Base-by-base conservation (phyloP, 2,797 vertebrate genomes). In the Zalophus californianus region DNA sequence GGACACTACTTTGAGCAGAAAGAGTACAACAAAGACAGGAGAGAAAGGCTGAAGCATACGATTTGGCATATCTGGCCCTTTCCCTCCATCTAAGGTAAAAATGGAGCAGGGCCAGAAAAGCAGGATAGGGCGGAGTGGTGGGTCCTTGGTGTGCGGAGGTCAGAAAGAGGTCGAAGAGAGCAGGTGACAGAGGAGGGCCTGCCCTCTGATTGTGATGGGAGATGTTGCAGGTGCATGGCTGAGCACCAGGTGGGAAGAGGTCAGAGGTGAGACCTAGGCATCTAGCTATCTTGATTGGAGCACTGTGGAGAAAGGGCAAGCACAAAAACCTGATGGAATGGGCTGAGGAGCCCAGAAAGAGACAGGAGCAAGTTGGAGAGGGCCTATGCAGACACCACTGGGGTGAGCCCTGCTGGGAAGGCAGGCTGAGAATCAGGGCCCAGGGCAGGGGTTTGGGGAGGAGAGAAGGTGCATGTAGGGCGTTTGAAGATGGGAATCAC, bases 301-400 rank as follows among this genome's bases (percentile, higher is more conserved):
- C 1, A 14, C 38, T 50, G 7, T 75, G 35, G 38, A 56, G 48
- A 35, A 66, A 77, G 1, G 35, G 32, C 16, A 38, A 50, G 48
- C 29, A n/a, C 48, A 6, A 3, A 32, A 13, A 9, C 20, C 32
- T 23, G 52, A 16, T 1, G 1, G 44, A 44, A 50, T 0, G 1
- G 64, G 75, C 50, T 85, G 25, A 54, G 50, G 79, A 35, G 35
- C 35, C 0, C 9, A 82, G 50, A 32, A 35, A 12, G 21, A 73
- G 77, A 60, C 12, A 3, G 10, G 20, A 18, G 4, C 35, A 64
- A 72, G 44, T 50, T 48, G 35, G 77, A 64, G 41, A 60, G 21
- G 21, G 23, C 32, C 25, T 4, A 4, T 27, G 35, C n/a, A 56
- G 8, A 29, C 60, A 29, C 27, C 27, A 11, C 25, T 29, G 35